These are phyloP conservation scores for Pogona vitticeps DNA, from an alignment of 2,113 vertebrate genomes.

Conservation along the genomic window DNA sequence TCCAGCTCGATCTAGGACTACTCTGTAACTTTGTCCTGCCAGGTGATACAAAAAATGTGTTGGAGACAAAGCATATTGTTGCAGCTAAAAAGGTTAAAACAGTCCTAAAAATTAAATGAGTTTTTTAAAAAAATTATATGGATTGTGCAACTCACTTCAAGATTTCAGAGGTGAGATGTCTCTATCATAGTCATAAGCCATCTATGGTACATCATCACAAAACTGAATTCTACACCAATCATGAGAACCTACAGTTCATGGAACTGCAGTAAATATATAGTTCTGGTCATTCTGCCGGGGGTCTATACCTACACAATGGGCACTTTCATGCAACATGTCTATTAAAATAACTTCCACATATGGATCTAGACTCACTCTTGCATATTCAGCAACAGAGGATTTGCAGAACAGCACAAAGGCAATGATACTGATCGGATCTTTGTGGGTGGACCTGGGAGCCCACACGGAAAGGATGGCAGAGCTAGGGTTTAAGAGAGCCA, in stretches of 20 bases:
- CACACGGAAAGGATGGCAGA: conserved; percentile 53
- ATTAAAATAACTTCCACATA: not conserved
- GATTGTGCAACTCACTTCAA: too few species aligned
- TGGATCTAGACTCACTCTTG: conserved; percentile 37
- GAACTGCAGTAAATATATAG: not conserved
- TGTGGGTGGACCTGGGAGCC: conserved; percentile 64
- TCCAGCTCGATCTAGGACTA: too few species aligned
- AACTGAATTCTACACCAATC: not conserved
- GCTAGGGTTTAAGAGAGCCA: conserved; percentile 63
- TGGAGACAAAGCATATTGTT: too few species aligned
- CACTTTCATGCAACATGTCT: not conserved
- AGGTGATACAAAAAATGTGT: too few species aligned
- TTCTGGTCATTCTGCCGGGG: not conserved
- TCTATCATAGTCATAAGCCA: too few species aligned
- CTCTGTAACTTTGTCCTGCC: too few species aligned
- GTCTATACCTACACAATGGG: not conserved
- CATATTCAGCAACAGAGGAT: conserved; percentile 42
- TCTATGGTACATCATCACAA: not conserved
- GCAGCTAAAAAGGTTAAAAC: too few species aligned
- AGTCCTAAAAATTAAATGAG: too few species aligned
- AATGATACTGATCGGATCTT: conserved; percentile 56
- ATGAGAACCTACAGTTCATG: not conserved
- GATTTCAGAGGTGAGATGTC: too few species aligned
- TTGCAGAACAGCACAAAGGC: conserved; percentile 50
- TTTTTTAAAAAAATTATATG: too few species aligned